These are phyloP conservation scores for Ornithoptera alexandrae DNA, from an alignment of 2,888 invertebrate genomes.

Conservation along the genomic window DNA sequence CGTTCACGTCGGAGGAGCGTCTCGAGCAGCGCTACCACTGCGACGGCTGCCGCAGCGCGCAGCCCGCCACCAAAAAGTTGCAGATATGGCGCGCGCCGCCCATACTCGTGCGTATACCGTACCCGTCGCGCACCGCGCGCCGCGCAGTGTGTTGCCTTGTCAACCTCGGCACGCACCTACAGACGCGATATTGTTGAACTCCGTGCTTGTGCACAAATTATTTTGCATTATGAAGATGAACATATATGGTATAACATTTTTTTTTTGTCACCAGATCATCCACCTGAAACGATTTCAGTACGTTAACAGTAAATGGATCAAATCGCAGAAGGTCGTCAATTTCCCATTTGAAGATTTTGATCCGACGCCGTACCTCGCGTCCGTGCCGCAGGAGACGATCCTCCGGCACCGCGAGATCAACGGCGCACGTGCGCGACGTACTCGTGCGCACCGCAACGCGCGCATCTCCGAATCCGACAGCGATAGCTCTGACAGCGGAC, in stretches of 20 bases:
- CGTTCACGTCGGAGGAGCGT: constrained; percentile 93
- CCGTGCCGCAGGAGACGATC: constrained; percentile 88
- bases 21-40: constrained; percentile 93
- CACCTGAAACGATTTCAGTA: constrained; percentile 96
- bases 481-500: constrained; percentile 40
- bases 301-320: constrained; percentile 95
- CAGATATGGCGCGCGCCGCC: constrained; percentile 96
- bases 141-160: no score
- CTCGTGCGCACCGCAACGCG: constrained; percentile 43
- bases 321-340: constrained; percentile 95
- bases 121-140: no score
- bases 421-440: constrained; percentile 33
- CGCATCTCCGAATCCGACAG: constrained; percentile 52
- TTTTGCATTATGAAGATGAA: no score
- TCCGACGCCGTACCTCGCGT: constrained; percentile 91
- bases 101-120: constrained; percentile 82
- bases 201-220: no score
- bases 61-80: constrained; percentile 93
- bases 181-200: no score
- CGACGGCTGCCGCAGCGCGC: constrained; percentile 89
- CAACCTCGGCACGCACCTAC: no score
- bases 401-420: constrained; percentile 82
- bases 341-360: constrained; percentile 93
- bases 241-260: no score
- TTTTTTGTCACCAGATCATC: constrained; percentile 84